phyloP scores from a whole-genome alignment of 1,140 invertebrate species.

The Sitophilus oryzae region DNA sequence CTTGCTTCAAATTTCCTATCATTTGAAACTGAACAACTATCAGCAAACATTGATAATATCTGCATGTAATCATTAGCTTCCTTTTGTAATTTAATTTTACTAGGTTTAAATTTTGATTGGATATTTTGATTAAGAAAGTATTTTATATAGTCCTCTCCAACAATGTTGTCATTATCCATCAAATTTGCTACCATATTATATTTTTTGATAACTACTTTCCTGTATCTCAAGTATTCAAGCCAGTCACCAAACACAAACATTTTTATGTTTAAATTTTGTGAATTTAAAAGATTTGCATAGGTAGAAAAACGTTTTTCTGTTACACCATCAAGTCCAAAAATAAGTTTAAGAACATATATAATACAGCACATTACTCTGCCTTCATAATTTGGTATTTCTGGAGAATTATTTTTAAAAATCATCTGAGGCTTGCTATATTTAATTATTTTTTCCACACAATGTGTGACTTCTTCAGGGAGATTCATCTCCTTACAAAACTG shows the following conservation, averaged over 20 bases:
- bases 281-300: slow-evolving; percentile 49
- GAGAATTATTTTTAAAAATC: slow-evolving; percentile 13
- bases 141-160: slow-evolving; percentile 25
- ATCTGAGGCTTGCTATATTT: slow-evolving; percentile 24
- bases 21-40: slow-evolving; percentile 1
- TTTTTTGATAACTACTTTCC: slow-evolving; percentile 48
- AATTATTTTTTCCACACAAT: slow-evolving; percentile 28
- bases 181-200: slow-evolving; percentile 49
- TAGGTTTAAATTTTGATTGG: slow-evolving; percentile 14
- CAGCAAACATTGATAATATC: slow-evolving; percentile 26
- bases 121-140: slow-evolving; percentile 26
- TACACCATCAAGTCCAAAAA: slow-evolving; percentile 57
- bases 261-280: slow-evolving; percentile 32
- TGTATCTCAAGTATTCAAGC: slow-evolving; percentile 56
- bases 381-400: slow-evolving; percentile 53
- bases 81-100: slow-evolving; percentile 17
- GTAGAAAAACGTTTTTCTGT: slow-evolving; percentile 56
- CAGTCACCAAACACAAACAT: slow-evolving; percentile 59
- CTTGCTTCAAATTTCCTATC: slow-evolving; percentile 20
- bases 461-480: slow-evolving; percentile 44
- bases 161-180: slow-evolving; percentile 14
- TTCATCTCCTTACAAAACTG: slow-evolving; percentile 53
- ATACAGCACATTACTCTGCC: slow-evolving; percentile 56
- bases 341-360: slow-evolving; percentile 55
- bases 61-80: slow-evolving; percentile 29